phyloP scores from a whole-genome alignment of 2,113 vertebrate species.

The Caranx melampygus region DNA sequence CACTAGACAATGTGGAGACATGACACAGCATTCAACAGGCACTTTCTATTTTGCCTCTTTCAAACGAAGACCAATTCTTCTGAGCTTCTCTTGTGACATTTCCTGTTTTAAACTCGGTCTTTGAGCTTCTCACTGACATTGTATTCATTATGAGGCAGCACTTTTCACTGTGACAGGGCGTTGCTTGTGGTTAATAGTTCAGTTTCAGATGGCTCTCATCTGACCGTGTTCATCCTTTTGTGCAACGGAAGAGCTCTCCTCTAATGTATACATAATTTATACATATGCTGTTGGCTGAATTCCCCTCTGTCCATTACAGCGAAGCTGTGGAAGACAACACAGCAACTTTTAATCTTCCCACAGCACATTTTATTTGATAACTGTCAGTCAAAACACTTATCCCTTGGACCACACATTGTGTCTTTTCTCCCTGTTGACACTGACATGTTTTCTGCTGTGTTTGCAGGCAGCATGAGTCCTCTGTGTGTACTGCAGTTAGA shows the following conservation, averaged over 20 bases:
- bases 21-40: conserved; percentile 13
- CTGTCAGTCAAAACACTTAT: not conserved
- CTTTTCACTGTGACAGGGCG: not conserved
- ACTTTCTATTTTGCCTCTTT: not conserved
- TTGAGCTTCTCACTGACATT: not conserved
- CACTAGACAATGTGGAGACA: conserved; percentile 11
- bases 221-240: not conserved
- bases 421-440: not conserved
- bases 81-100: conserved; percentile 2
- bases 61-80: not conserved
- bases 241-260: conserved; percentile 20
- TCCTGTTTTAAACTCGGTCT: conserved; percentile 1
- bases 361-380: conserved; percentile 7
- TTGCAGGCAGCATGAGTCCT: conserved; percentile 83
- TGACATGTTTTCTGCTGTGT: conserved; percentile 29
- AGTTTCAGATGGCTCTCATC: not conserved
- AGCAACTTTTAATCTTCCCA: not conserved
- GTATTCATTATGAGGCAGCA: not conserved
- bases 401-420: not conserved
- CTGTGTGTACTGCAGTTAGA: conserved; percentile 87
- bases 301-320: conserved; percentile 4
- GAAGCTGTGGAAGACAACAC: conserved; percentile 17
- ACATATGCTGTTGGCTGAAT: not conserved
- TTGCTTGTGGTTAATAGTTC: not conserved
- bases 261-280: conserved; percentile 54